Evolutionary conservation across 2,797 vertebrate species (phyloP).

Genomic region (Muscicapa comitata): DNA sequence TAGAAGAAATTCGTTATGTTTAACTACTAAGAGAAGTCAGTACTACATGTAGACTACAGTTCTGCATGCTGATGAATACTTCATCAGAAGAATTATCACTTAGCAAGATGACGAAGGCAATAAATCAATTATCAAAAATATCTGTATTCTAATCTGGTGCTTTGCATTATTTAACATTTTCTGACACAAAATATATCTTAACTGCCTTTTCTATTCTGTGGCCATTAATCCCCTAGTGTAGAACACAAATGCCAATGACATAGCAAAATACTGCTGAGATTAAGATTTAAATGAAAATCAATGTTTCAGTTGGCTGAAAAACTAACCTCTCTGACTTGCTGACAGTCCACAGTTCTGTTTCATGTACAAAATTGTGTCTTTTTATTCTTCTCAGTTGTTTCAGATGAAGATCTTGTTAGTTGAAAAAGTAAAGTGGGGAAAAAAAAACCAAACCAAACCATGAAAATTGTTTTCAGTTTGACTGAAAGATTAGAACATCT

Average conservation of each 20-base stretch:
- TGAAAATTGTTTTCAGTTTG: not conserved
- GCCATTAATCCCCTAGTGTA: slow-evolving; percentile 4
- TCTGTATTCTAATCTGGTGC: slow-evolving; percentile 26
- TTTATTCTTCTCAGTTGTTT: not conserved
- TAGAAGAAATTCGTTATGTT: not conserved
- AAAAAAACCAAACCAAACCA: not conserved
- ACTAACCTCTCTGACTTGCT: not conserved
- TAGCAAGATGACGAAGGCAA: not conserved
- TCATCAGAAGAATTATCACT: slow-evolving; percentile 17
- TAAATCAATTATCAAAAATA: slow-evolving; percentile 59
- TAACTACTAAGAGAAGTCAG: not conserved
- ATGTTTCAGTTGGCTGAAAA: slow-evolving; percentile 12
- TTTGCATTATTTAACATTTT: slow-evolving; percentile 59
- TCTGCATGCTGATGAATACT: not conserved
- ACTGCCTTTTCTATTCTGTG: not conserved
- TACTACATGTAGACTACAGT: not conserved
- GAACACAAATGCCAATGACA: slow-evolving; percentile 25
- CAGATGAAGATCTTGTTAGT: not conserved
- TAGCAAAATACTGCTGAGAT: slow-evolving; percentile 33
- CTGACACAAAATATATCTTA: slow-evolving; percentile 48
- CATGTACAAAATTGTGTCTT: not conserved
- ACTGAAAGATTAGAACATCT: slow-evolving; percentile 10
- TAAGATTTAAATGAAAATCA: slow-evolving; percentile 47
- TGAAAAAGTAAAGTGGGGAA: not conserved
- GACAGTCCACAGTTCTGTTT: not conserved